Conservation (phyloP, 2,888 invertebrate genomes). For the Patella caerulea region DNA sequence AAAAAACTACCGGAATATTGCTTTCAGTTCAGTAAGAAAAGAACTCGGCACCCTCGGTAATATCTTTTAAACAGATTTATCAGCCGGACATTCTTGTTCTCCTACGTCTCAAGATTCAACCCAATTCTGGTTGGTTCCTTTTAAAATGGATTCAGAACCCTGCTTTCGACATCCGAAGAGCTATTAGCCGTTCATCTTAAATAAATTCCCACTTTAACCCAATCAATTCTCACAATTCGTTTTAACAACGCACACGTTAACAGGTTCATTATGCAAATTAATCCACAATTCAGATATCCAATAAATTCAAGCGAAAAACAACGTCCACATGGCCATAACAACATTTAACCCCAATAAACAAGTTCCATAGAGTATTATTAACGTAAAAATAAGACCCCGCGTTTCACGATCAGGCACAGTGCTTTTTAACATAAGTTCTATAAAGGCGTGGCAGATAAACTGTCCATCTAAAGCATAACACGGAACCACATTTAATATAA, state of each 20-base stretch:
- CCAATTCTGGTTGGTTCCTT: too few relatives aligned
- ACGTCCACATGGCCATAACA: slow-evolving; percentile 74
- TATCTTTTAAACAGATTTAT: too few relatives aligned
- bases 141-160: too few relatives aligned
- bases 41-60: too few relatives aligned
- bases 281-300: not conserved
- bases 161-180: too few relatives aligned
- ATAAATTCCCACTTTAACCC: too few relatives aligned
- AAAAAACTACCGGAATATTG: too few relatives aligned
- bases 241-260: not conserved
- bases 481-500: slow-evolving; percentile 90
- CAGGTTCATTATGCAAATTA: not conserved
- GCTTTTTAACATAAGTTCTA: slow-evolving; percentile 65
- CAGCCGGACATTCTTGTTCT: not conserved
- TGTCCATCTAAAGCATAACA: slow-evolving; percentile 95
- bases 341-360: slow-evolving; percentile 79
- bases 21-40: too few relatives aligned
- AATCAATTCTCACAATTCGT: too few relatives aligned
- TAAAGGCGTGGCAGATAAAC: slow-evolving; percentile 80
- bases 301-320: slow-evolving; percentile 49
- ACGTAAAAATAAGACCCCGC: slow-evolving; percentile 78
- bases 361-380: slow-evolving; percentile 83
- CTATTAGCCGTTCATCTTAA: too few relatives aligned
- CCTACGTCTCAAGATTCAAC: not conserved
- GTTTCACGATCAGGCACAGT: slow-evolving; percentile 60